phyloP scores from a whole-genome alignment of 1,140 invertebrate genomes.

The Drosophila triauraria region DNA sequence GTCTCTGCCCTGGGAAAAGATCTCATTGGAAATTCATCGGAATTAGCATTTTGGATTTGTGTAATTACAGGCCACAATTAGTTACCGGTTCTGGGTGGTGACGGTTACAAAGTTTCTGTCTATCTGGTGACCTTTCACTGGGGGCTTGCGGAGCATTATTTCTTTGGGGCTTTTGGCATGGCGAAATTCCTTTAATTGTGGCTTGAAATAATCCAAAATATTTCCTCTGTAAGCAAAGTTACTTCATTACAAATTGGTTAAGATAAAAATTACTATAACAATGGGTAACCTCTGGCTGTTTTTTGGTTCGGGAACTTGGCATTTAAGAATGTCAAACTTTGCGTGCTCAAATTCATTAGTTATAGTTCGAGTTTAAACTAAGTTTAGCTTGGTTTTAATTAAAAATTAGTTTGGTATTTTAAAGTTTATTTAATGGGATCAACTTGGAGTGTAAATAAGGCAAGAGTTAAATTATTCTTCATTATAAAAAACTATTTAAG shows the following conservation, averaged over 20 bases:
- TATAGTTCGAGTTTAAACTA: too few species aligned
- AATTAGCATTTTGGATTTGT: conserved; percentile 27
- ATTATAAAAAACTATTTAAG: too few species aligned
- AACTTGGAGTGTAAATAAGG: background rate
- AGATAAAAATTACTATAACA: background rate
- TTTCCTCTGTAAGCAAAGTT: background rate
- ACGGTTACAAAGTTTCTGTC: background rate
- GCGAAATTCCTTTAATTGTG: conserved; percentile 19
- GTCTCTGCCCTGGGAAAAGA: background rate
- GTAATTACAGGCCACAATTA: conserved; percentile 38
- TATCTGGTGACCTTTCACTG: conserved; percentile 22
- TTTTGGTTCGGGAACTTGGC: conserved; percentile 1
- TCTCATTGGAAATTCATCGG: conserved; percentile 9
- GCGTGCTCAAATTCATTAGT: conserved; percentile 9
- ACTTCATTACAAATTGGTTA: conserved; percentile 9
- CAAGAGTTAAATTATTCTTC: too few species aligned
- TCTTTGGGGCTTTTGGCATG: conserved; percentile 1
- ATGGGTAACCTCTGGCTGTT: conserved; percentile 5
- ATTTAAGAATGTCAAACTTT: conserved; percentile 23
- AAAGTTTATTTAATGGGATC: background rate
- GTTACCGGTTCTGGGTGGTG: conserved; percentile 34
- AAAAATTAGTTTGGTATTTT: background rate
- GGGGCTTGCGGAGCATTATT: background rate
- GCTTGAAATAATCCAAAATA: background rate
- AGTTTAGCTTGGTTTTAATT: background rate